Percentiles rank a stretch among this genome's conserved stretches.
phyloP scores from a whole-genome alignment of 2,888 invertebrate genomes.

The Drosophila crucigera region DNA sequence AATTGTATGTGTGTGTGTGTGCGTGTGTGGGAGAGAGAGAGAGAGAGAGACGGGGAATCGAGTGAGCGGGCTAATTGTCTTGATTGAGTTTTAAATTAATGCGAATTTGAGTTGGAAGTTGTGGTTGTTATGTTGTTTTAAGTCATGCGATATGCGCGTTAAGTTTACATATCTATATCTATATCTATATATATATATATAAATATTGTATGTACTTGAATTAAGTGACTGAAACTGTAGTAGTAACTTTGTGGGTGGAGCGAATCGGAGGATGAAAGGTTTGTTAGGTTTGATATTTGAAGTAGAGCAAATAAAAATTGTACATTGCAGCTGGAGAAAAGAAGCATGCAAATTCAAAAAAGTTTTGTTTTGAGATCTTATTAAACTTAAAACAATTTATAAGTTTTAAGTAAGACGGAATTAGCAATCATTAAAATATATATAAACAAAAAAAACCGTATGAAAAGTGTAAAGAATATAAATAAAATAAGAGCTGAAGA shows the following conservation, averaged over 20 bases:
- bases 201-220: background rate
- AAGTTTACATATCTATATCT: background rate
- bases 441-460: background rate
- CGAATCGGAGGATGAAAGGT: conserved; percentile 5
- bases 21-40: background rate
- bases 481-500: background rate
- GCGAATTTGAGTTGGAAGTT: conserved; percentile 75
- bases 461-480: background rate
- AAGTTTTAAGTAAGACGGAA: background rate
- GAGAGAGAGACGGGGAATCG: conserved; percentile 21
- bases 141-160: conserved; percentile 45
- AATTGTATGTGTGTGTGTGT: background rate
- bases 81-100: conserved; percentile 82
- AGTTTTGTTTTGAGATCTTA: background rate
- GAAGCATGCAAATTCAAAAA: background rate
- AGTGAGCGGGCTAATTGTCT: conserved; percentile 76
- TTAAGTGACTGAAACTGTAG: conserved; percentile 29
- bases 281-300: conserved; percentile 12
- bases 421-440: background rate
- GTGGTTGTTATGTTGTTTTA: conserved; percentile 63
- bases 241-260: conserved; percentile 12
- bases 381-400: background rate
- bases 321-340: background rate
- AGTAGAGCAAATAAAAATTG: conserved; percentile 5
- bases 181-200: background rate